A percentile compares a stretch with the other conserved stretches of the same genome.
These are phyloP conservation scores for Diadegma fenestrale DNA, from an alignment of 2,888 invertebrate species.

Conservation along the genomic window DNA sequence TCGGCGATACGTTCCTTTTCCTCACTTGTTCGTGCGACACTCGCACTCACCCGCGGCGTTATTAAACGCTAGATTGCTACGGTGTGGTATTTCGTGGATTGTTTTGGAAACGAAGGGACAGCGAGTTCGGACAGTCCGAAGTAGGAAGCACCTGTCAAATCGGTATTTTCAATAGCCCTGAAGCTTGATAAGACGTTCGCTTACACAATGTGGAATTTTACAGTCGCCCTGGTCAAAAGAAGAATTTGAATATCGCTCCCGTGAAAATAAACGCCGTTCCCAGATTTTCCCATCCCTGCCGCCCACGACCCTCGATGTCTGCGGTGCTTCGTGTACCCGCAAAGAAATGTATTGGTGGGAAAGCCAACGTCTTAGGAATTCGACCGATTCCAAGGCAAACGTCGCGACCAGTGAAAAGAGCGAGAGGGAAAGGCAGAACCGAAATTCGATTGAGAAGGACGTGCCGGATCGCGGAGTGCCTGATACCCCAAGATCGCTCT, in stretches of 20 bases:
- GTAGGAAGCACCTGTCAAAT: constrained; percentile 77
- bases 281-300: constrained; percentile 33
- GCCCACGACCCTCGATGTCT: constrained; percentile 35
- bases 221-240: constrained; percentile 74
- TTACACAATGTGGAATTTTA: constrained; percentile 72
- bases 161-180: constrained; percentile 83
- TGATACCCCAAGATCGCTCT: constrained; percentile 58
- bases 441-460: constrained; percentile 83
- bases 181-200: constrained; percentile 21
- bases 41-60: neutral
- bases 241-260: constrained; percentile 80
- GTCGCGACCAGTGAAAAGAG: constrained; percentile 53
- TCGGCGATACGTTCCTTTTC: neutral
- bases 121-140: constrained; percentile 47
- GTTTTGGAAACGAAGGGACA: constrained; percentile 4
- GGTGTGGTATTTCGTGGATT: constrained; percentile 27
- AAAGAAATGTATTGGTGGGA: constrained; percentile 47
- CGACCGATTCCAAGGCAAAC: constrained; percentile 78
- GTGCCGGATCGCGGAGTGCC: constrained; percentile 71
- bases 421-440: constrained; percentile 75
- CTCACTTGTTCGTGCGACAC: neutral
- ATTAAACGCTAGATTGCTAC: neutral
- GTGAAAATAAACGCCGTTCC: constrained; percentile 55
- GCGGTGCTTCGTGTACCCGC: constrained; percentile 56
- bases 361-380: constrained; percentile 82